Percentiles rank a stretch among this genome's conserved stretches.
Evolutionary conservation across 2,797 vertebrate genomes (phyloP).

Genomic region (Eidolon dupreanum): DNA sequence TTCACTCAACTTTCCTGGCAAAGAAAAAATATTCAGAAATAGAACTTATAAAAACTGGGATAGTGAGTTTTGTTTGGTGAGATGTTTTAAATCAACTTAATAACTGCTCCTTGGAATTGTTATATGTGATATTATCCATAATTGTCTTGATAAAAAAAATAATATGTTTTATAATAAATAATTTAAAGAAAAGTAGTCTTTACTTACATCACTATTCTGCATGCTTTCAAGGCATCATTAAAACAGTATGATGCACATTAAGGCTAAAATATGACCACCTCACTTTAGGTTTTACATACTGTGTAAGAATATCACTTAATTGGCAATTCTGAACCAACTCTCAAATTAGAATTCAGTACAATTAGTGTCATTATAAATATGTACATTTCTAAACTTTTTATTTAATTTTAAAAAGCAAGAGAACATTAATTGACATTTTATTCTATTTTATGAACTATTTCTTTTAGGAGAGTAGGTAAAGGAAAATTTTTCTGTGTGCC

Average conservation of each 20-base stretch:
- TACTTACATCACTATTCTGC: background rate
- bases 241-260: background rate
- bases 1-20: background rate
- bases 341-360: conserved; percentile 29
- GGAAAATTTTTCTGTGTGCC: background rate
- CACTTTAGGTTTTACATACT: background rate
- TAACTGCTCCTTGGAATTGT: background rate
- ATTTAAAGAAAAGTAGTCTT: background rate
- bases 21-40: background rate
- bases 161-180: background rate
- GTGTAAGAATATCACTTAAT: conserved; percentile 19
- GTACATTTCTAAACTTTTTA: background rate
- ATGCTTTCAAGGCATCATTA: background rate
- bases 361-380: conserved; percentile 47
- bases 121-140: background rate
- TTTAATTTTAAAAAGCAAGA: conserved; percentile 32
- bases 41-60: background rate
- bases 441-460: background rate
- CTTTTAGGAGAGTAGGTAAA: background rate
- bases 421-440: background rate
- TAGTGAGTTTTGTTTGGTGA: background rate
- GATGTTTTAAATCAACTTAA: background rate
- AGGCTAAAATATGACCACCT: background rate
- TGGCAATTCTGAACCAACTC: background rate
- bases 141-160: background rate